Conservation (phyloP, 2,797 vertebrate genomes). For the Danio albolineatus region DNA sequence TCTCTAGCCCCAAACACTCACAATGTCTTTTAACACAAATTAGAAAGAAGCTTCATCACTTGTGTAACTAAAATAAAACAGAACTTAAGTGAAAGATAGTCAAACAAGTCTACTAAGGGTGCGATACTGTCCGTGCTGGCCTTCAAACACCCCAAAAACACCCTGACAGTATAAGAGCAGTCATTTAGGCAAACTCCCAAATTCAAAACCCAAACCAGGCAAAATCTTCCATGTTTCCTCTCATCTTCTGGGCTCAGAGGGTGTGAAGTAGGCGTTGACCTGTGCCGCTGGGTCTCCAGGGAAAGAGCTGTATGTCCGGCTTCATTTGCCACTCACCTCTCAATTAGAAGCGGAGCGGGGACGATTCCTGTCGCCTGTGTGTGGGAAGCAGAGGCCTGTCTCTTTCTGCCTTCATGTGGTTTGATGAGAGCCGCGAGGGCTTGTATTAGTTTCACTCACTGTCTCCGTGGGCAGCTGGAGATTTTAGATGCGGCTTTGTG, state of each 20-base stretch:
- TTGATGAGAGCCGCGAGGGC: slow-evolving; percentile 58
- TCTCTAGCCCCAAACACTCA: slow-evolving; percentile 40
- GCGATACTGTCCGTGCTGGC: slow-evolving; percentile 14
- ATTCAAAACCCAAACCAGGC: slow-evolving; percentile 56
- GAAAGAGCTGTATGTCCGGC: slow-evolving; percentile 68
- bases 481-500: slow-evolving; percentile 52
- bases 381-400: slow-evolving; percentile 64
- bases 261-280: slow-evolving; percentile 66
- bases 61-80: background rate
- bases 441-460: slow-evolving; percentile 59
- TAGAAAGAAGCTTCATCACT: background rate
- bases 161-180: slow-evolving; percentile 58
- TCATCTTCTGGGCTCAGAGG: slow-evolving; percentile 51
- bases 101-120: slow-evolving; percentile 5
- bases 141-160: slow-evolving; percentile 43
- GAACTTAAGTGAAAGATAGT: slow-evolving; percentile 23
- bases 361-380: slow-evolving; percentile 61
- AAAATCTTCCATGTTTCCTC: slow-evolving; percentile 38
- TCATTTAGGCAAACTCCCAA: slow-evolving; percentile 68
- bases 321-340: slow-evolving; percentile 77
- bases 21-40: slow-evolving; percentile 50
- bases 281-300: slow-evolving; percentile 56
- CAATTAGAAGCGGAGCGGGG: slow-evolving; percentile 70
- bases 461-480: slow-evolving; percentile 58
- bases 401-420: slow-evolving; percentile 61